Percentiles rank a stretch among this genome's conserved stretches.
These are phyloP conservation scores for Halichoeres trimaculatus DNA, from an alignment of 2,113 vertebrate species.

Conservation along the genomic window DNA sequence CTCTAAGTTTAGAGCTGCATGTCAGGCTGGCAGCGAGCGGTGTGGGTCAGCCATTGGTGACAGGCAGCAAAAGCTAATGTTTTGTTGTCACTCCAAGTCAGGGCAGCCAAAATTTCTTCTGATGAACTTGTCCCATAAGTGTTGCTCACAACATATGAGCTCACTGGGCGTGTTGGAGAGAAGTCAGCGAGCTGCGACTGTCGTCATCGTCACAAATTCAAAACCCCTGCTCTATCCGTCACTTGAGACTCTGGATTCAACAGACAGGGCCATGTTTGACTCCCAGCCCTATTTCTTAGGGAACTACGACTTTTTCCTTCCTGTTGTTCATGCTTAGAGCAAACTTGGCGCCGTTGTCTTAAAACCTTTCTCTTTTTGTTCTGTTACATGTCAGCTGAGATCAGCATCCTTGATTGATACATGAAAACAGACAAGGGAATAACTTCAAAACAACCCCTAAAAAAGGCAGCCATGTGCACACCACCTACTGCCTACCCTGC, in stretches of 20 bases:
- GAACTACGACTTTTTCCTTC: background rate
- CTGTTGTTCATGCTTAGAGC: background rate
- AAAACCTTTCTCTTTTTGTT: slow-evolving; percentile 8
- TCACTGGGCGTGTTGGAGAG: slow-evolving; percentile 65
- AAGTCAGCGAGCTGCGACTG: slow-evolving; percentile 46
- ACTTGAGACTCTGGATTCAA: background rate
- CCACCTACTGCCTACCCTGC: slow-evolving; percentile 55
- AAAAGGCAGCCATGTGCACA: slow-evolving; percentile 35
- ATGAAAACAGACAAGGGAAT: slow-evolving; percentile 26
- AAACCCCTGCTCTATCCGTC: slow-evolving; percentile 30
- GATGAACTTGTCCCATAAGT: slow-evolving; percentile 56
- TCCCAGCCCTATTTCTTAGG: background rate
- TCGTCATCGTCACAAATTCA: slow-evolving; percentile 58
- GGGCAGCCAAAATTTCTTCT: slow-evolving; percentile 59
- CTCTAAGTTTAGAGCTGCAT: slow-evolving; percentile 67
- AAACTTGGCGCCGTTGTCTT: background rate
- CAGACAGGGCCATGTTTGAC: background rate
- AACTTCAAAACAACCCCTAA: slow-evolving; percentile 32
- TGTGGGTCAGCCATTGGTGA: slow-evolving; percentile 41
- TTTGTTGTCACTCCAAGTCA: slow-evolving; percentile 61
- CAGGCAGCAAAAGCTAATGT: slow-evolving; percentile 52
- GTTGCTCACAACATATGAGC: slow-evolving; percentile 62
- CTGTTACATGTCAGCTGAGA: background rate
- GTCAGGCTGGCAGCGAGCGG: slow-evolving; percentile 57
- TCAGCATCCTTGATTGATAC: slow-evolving; percentile 23